Percentiles rank a stretch among this genome's conserved stretches.
phyloP scores from a whole-genome alignment of 2,888 invertebrate species.

The Nezara viridula region DNA sequence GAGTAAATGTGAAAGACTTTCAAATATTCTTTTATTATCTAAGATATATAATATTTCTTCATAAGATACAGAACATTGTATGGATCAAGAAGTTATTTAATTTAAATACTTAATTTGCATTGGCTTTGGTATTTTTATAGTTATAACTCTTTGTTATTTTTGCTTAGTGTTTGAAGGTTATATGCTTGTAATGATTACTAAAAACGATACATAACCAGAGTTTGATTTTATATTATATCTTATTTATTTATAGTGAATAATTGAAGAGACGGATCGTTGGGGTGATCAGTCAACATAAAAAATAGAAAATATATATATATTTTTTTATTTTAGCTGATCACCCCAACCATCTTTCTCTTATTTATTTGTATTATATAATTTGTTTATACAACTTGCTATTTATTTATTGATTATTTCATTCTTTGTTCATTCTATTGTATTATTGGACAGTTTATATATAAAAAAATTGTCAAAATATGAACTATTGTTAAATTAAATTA shows the following conservation, averaged over 20 bases:
- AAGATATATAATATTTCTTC: neutral
- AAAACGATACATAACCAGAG: neutral
- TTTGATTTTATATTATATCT: slow-evolving; percentile 13
- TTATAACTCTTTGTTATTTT: neutral
- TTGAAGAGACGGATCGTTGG: no score
- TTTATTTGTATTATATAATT: neutral
- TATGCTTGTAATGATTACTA: neutral
- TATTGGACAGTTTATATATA: neutral
- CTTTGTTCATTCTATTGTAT: neutral
- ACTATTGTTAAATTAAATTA: neutral
- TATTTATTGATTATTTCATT: neutral
- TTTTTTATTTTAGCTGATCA: no score
- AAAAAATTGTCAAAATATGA: neutral
- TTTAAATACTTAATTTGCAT: neutral
- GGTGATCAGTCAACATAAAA: no score
- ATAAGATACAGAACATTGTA: neutral
- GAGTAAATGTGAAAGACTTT: neutral
- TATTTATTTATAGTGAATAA: no score
- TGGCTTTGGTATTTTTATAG: neutral
- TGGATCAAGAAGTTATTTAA: neutral
- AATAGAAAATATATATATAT: no score
- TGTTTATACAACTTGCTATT: neutral
- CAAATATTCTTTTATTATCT: slow-evolving; percentile 17
- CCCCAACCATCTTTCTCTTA: no score
- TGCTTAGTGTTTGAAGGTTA: neutral